Conservation (phyloP, 2,797 vertebrate genomes). For the Sebastes elongatus region DNA sequence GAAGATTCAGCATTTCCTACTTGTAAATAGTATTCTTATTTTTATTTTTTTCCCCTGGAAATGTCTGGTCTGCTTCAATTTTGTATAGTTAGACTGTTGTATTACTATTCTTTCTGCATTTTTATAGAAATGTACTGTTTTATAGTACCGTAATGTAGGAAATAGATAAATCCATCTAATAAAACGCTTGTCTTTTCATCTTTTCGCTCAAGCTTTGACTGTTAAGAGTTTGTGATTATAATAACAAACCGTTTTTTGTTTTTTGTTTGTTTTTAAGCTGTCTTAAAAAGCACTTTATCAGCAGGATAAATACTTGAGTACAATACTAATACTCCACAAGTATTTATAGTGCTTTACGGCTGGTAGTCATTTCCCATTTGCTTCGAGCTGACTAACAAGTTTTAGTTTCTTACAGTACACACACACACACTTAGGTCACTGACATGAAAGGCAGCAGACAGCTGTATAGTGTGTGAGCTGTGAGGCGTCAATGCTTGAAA, state of each 20-base stretch:
- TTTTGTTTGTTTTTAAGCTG: not conserved
- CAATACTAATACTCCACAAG: not conserved
- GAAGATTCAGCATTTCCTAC: conserved; percentile 51
- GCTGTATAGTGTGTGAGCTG: conserved; percentile 52
- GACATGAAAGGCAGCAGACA: conserved; percentile 46
- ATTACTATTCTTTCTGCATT: conserved; percentile 70
- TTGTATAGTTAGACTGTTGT: conserved; percentile 70
- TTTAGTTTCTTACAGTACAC: conserved; percentile 10
- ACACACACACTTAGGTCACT: not conserved
- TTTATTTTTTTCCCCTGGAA: conserved; percentile 44
- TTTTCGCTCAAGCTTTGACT: not conserved
- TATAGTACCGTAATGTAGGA: conserved; percentile 83
- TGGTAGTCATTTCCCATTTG: not conserved
- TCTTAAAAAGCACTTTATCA: not conserved
- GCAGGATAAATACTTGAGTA: not conserved
- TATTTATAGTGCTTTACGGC: not conserved
- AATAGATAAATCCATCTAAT: conserved; percentile 60
- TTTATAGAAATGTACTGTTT: conserved; percentile 81
- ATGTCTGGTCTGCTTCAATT: conserved; percentile 45
- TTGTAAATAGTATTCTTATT: conserved; percentile 59
- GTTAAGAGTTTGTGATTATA: not conserved
- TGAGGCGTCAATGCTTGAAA: conserved; percentile 47
- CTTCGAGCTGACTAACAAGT: conserved; percentile 18
- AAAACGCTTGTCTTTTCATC: not conserved
- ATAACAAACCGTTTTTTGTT: not conserved